phyloP scores from a whole-genome alignment of 2,888 invertebrate species.

The Sphaerophoria taeniata region DNA sequence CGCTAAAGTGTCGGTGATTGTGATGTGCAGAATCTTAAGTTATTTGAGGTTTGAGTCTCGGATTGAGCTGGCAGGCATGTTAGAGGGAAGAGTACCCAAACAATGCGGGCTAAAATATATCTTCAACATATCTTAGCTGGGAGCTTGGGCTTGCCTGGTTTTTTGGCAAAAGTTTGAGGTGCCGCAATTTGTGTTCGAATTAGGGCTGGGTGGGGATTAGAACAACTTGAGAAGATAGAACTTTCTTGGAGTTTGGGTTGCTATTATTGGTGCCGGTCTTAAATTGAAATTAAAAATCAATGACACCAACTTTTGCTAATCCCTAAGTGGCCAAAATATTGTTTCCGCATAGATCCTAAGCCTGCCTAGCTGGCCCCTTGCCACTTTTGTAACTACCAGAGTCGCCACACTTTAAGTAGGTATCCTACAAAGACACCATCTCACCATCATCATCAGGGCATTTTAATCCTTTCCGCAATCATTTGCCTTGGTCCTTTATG shows the following conservation, averaged over 20 bases:
- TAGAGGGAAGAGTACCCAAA: conserved; percentile 29
- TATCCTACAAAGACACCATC: conserved; percentile 19
- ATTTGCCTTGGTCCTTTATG: conserved; percentile 39
- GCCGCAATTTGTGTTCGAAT: conserved; percentile 65
- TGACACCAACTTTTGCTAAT: conserved; percentile 66
- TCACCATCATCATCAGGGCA: conserved; percentile 25
- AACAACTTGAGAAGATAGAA: conserved; percentile 34
- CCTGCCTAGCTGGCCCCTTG: neutral
- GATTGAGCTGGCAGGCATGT: conserved; percentile 5
- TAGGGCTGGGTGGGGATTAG: conserved; percentile 57
- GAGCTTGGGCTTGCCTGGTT: conserved; percentile 12
- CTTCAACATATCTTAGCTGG: conserved; percentile 26
- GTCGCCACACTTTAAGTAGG: conserved; percentile 22
- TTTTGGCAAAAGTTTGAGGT: conserved; percentile 49
- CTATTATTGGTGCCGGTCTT: conserved; percentile 13
- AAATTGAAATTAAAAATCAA: conserved; percentile 73
- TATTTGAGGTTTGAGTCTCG: conserved; percentile 38
- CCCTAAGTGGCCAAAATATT: conserved; percentile 62
- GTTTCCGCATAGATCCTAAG: neutral
- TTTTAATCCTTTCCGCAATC: conserved; percentile 63
- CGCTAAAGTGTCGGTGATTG: conserved; percentile 13
- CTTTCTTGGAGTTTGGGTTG: conserved; percentile 3
- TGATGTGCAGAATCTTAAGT: conserved; percentile 62
- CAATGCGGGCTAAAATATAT: conserved; percentile 47
- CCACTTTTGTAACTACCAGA: neutral